Evolutionary conservation across 2,888 invertebrate genomes (phyloP), one percentile per base, ranked within the genome.

Genomic region (Coelopa pilipes): DNA sequence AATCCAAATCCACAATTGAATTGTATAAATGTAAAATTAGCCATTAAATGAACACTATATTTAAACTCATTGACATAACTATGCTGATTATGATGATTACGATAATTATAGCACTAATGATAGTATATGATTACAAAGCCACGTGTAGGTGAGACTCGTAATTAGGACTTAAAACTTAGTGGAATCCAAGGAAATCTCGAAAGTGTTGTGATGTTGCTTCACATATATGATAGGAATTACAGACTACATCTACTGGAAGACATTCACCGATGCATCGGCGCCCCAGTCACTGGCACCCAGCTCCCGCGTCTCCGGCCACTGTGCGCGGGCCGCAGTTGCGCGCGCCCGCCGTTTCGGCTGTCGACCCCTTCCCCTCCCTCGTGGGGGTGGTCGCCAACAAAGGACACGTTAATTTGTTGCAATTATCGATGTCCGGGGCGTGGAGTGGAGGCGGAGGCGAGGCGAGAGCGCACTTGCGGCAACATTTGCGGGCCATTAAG

Each of bases 191-290:
- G 70, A 79, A 85, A 83, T 86, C 86, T 86, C 87, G 83, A 85
- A 82, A 83, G 87, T 85, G 87, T 87, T 87, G 87, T 87, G 87
- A 87, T 84, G 74, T 72, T 74, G 75, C 77, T 78, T 77, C 80
- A 79, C 80, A 76, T 70, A 13, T 34, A 34, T 34, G 34, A 34
- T 34, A 34, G 34, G 34, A 4, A 34, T n/a, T 53, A 53, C n/a
- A 53, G 3, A 53, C n/a, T 53, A 53, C n/a, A 53, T 53, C 53
- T n/a, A 15, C n/a, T n/a, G n/a, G 53, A 2, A 53, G n/a, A 53
- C 13, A 53, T 34, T 34, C 34, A 34, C 7, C 34, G 7, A 34
- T 34, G 34, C 34, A 34, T n/a, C n/a, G n/a, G 34, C 4, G 34
- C 34, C 2, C 34, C 34, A 34, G 34, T 34, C 34, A 34, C 34